A percentile compares a stretch with the other conserved stretches of the same genome.
Conservation (phyloP, 2,888 invertebrate genomes). For the Neuroscelio doddi region DNA sequence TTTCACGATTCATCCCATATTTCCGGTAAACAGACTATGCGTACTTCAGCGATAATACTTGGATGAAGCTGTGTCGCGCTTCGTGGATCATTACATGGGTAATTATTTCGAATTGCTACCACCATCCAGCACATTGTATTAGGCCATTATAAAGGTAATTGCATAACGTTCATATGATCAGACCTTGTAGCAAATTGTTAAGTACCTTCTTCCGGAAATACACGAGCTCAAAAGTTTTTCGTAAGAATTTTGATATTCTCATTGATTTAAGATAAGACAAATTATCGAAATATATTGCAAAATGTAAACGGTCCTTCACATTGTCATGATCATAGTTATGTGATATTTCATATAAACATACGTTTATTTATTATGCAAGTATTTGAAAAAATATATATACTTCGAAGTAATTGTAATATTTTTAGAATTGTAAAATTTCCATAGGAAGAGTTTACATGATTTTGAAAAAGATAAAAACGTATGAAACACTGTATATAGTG, state of each 20-base stretch:
- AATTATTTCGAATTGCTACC: constrained; percentile 37
- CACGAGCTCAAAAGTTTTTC: constrained; percentile 29
- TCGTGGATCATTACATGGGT: constrained; percentile 29
- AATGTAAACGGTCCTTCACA: no score
- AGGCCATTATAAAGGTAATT: constrained; percentile 37
- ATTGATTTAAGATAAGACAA: constrained; percentile 29
- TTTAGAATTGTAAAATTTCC: no score
- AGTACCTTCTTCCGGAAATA: constrained; percentile 37
- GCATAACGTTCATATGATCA: constrained; percentile 32
- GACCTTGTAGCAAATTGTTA: constrained; percentile 39
- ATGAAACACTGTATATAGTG: no score
- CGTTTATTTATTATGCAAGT: no score
- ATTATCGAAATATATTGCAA: no score
- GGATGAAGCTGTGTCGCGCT: constrained; percentile 25
- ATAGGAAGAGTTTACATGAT: no score
- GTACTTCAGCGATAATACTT: constrained; percentile 18
- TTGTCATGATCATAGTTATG: no score
- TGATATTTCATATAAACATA: no score
- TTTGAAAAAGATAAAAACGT: no score
- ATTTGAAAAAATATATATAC: no score
- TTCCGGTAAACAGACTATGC: constrained; percentile 31
- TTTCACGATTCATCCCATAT: constrained; percentile 21
- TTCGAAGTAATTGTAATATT: no score
- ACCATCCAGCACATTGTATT: constrained; percentile 34
- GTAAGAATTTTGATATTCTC: constrained; percentile 33